Evolutionary conservation across 2,888 invertebrate genomes (phyloP).

Genomic region (Mallateleia sp.): DNA sequence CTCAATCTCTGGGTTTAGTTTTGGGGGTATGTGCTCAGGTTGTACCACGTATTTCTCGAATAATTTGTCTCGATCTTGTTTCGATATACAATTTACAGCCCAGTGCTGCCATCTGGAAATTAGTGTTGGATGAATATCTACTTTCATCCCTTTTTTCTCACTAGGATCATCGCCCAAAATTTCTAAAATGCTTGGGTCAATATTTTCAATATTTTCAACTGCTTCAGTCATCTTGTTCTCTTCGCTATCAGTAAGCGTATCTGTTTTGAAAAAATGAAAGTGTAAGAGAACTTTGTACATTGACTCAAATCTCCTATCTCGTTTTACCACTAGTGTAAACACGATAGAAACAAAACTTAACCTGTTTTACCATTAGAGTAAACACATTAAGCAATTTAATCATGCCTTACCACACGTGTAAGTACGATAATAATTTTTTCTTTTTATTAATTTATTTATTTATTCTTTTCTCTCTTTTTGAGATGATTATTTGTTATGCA

Average conservation of each 20-base stretch:
- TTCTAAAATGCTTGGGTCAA: slow-evolving; percentile 6
- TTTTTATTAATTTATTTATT: too few species aligned
- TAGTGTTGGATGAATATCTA: slow-evolving; percentile 52
- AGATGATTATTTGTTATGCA: too few species aligned
- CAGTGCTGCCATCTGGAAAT: slow-evolving; percentile 41
- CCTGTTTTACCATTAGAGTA: too few species aligned
- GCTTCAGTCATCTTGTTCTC: not conserved
- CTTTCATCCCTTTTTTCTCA: slow-evolving; percentile 25
- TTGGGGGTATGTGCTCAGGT: slow-evolving; percentile 55
- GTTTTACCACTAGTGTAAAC: not conserved
- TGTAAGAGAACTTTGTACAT: too few species aligned
- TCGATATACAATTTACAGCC: slow-evolving; percentile 32
- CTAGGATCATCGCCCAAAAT: slow-evolving; percentile 53
- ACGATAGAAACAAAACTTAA: not conserved
- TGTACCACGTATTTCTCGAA: slow-evolving; percentile 68
- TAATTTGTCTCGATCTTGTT: slow-evolving; percentile 46
- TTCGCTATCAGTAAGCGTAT: not conserved
- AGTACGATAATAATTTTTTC: too few species aligned
- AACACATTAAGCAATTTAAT: too few species aligned
- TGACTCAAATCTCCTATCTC: not conserved
- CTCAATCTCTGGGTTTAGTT: slow-evolving; percentile 68
- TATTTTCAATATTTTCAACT: not conserved
- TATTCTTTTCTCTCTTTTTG: too few species aligned
- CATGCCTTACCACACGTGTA: too few species aligned
- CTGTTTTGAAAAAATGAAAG: not conserved